A percentile compares a stretch with the other conserved stretches of the same genome.
These are phyloP conservation scores for Scrobipalpa costella DNA, from an alignment of 2,888 invertebrate species.

Conservation along the genomic window DNA sequence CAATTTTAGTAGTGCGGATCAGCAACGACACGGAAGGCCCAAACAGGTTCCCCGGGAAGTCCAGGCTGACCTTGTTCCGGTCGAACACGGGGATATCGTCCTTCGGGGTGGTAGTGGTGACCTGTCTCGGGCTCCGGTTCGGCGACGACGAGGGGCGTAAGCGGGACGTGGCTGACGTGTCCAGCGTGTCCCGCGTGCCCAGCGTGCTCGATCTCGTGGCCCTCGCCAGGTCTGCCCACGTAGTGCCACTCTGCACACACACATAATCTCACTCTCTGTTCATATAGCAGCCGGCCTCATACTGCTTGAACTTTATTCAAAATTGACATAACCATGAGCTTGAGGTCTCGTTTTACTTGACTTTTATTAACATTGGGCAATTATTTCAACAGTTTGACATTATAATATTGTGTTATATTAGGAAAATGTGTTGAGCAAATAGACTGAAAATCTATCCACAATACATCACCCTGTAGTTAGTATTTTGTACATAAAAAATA, in stretches of 20 bases:
- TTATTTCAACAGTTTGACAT: neutral
- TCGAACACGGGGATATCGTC: constrained; percentile 83
- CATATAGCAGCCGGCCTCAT: constrained; percentile 31
- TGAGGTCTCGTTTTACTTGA: constrained; percentile 10
- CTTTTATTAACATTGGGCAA: neutral
- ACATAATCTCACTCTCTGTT: constrained; percentile 24
- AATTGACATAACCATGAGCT: neutral
- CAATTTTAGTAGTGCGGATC: constrained; percentile 83
- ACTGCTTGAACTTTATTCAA: neutral
- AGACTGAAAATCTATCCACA: constrained; percentile 20
- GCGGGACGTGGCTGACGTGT: constrained; percentile 34
- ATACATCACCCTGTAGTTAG: neutral
- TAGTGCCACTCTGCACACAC: constrained; percentile 60
- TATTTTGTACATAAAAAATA: neutral
- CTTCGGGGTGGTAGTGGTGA: constrained; percentile 62
- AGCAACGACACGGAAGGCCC: constrained; percentile 85
- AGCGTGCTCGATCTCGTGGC: constrained; percentile 32
- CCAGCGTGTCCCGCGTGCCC: constrained; percentile 12
- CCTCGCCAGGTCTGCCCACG: constrained; percentile 53
- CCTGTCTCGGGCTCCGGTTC: constrained; percentile 32
- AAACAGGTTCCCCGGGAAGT: constrained; percentile 84
- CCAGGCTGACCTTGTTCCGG: constrained; percentile 84
- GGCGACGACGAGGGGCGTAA: constrained; percentile 34
- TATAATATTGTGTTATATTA: too few species aligned
- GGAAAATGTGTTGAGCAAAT: constrained; percentile 22